Percentiles rank a stretch among this genome's conserved stretches.
Evolutionary conservation across 1,140 invertebrate species (phyloP).

Genomic region (Mactra quadrangularis): DNA sequence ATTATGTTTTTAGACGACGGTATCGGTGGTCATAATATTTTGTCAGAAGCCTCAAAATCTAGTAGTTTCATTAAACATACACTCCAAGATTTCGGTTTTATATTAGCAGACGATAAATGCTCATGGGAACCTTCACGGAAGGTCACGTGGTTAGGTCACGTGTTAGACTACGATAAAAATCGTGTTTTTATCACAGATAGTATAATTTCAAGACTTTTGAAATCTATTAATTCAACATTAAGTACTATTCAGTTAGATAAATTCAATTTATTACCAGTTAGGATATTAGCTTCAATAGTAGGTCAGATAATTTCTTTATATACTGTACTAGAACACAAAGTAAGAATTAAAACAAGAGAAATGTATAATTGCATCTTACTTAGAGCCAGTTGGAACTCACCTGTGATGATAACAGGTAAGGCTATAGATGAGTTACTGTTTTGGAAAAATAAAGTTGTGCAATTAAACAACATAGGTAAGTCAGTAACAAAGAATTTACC

Average conservation of each 20-base stretch:
- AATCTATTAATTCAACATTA: not conserved
- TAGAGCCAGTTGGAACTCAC: slow-evolving; percentile 2
- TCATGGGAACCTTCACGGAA: not conserved
- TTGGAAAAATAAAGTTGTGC: not conserved
- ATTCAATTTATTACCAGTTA: not conserved
- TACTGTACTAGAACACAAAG: not conserved
- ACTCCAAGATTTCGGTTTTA: slow-evolving; percentile 2
- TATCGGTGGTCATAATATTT: slow-evolving; percentile 2
- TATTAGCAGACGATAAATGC: slow-evolving; percentile 53
- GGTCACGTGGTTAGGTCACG: slow-evolving; percentile 10
- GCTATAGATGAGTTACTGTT: not conserved
- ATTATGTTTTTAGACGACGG: slow-evolving; percentile 43
- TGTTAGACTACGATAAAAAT: not conserved
- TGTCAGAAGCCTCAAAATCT: not conserved
- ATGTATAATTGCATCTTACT: not conserved
- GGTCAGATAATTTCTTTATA: slow-evolving; percentile 18
- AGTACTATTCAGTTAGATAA: not conserved
- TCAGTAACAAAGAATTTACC: not conserved
- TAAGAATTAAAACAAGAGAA: slow-evolving; percentile 8
- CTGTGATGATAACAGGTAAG: not conserved
- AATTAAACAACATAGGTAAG: slow-evolving; percentile 6
- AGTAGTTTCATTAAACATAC: not conserved
- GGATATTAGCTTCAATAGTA: not conserved
- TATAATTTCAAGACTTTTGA: slow-evolving; percentile 3
- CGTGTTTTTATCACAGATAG: slow-evolving; percentile 7